phyloP scores from a whole-genome alignment of 1,140 invertebrate genomes.

The Drosophila watanabei region DNA sequence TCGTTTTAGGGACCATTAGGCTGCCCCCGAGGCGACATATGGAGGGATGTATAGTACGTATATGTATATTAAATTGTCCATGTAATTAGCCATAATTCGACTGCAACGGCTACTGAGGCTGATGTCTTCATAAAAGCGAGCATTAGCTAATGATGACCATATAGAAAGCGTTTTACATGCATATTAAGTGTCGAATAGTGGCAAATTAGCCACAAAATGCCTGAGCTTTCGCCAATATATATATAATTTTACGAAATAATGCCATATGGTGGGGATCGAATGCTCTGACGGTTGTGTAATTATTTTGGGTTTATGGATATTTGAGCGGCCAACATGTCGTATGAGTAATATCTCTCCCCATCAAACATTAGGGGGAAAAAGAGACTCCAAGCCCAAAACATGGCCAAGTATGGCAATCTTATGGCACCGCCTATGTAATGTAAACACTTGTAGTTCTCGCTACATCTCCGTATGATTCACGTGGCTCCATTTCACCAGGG shows the following conservation, averaged over 20 bases:
- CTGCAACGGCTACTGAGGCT: constrained; percentile 27
- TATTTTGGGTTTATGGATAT: constrained; percentile 40
- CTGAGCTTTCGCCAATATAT: constrained; percentile 3
- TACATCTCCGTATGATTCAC: constrained; percentile 50
- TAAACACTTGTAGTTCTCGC: constrained; percentile 34
- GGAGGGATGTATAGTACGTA: constrained; percentile 36
- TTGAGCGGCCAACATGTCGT: constrained; percentile 36
- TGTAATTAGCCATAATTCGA: constrained; percentile 74
- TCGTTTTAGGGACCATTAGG: constrained; percentile 41
- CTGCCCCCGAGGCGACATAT: constrained; percentile 52
- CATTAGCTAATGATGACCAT: constrained; percentile 48
- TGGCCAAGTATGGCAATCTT: constrained; percentile 16
- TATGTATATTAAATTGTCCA: constrained; percentile 68
- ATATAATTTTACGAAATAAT: constrained; percentile 19
- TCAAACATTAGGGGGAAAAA: constrained; percentile 20
- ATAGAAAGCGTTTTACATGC: constrained; percentile 30
- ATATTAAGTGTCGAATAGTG: constrained; percentile 42
- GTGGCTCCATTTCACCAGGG: constrained; percentile 24
- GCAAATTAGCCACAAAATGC: constrained; percentile 28
- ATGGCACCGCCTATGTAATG: constrained; percentile 21
- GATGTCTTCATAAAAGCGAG: constrained; percentile 64
- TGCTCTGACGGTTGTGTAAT: constrained; percentile 20
- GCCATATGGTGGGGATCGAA: constrained; percentile 38
- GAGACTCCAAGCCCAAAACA: background rate
- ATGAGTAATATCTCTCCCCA: constrained; percentile 36